Evolutionary conservation across 2,113 vertebrate genomes (phyloP).

Genomic region (Eublepharis macularius): DNA sequence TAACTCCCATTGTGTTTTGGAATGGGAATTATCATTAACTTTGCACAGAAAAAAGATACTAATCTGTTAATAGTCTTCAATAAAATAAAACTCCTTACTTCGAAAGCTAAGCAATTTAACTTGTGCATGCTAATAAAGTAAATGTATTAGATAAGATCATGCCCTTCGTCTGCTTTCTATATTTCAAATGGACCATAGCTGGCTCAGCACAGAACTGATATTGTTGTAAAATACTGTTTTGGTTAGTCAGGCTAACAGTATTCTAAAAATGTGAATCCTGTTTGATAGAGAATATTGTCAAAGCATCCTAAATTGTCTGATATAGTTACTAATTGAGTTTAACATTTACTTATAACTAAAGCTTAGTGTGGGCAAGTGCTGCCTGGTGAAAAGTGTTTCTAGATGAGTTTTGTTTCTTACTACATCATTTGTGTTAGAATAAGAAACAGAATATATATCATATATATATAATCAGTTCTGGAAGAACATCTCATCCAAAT

Average conservation of each 20-base stretch:
- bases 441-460: neutral
- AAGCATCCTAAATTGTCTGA: neutral
- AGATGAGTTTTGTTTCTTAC: neutral
- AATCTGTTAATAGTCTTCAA: neutral
- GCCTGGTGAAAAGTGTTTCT: neutral
- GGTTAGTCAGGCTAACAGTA: neutral
- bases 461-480: neutral
- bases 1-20: neutral
- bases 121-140: neutral
- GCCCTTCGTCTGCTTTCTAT: neutral
- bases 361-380: no score
- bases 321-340: neutral
- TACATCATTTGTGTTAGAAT: neutral
- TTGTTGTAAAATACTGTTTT: neutral
- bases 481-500: neutral
- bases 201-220: neutral
- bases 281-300: neutral
- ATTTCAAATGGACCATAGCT: neutral
- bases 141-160: constrained; percentile 16
- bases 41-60: constrained; percentile 4
- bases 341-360: neutral
- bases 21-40: neutral
- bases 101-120: neutral
- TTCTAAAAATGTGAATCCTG: neutral
- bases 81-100: constrained; percentile 6